phyloP scores from a whole-genome alignment of 2,113 vertebrate species.

The Siniperca knerii region DNA sequence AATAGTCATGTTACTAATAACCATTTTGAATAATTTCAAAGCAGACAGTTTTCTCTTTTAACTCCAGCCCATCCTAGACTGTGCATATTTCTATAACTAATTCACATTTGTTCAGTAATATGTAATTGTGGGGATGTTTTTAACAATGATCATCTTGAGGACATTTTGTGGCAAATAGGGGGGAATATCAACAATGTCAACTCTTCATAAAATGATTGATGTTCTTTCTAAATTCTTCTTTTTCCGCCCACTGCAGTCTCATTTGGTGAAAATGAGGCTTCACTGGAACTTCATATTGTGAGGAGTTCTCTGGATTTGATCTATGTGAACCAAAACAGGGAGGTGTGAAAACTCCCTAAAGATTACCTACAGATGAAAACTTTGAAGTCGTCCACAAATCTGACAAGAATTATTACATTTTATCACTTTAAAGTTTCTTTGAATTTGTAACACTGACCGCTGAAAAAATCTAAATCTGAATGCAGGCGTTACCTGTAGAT shows the following conservation, averaged over 20 bases:
- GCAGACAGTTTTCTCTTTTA: not conserved
- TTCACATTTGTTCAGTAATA: not conserved
- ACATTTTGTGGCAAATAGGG: not conserved
- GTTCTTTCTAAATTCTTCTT: not conserved
- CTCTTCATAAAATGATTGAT: not conserved
- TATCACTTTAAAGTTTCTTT: not conserved
- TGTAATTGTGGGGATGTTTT: not conserved
- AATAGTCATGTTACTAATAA: not conserved
- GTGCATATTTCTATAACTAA: not conserved
- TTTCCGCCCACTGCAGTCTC: not conserved
- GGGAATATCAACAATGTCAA: not conserved
- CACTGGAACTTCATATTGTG: not conserved
- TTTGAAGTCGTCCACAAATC: not conserved
- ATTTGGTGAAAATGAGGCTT: slow-evolving; percentile 8
- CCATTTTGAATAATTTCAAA: not conserved
- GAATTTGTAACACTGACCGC: not conserved
- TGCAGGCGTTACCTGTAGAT: not conserved
- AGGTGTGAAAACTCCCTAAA: not conserved
- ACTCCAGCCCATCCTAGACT: not conserved
- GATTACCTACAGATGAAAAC: not conserved
- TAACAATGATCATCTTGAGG: not conserved
- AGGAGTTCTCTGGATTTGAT: not conserved
- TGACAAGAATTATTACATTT: not conserved
- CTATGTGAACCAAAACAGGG: not conserved
- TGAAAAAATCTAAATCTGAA: not conserved